Evolutionary conservation across 2,888 invertebrate species (phyloP).

Genomic region (Athalia rosae): DNA sequence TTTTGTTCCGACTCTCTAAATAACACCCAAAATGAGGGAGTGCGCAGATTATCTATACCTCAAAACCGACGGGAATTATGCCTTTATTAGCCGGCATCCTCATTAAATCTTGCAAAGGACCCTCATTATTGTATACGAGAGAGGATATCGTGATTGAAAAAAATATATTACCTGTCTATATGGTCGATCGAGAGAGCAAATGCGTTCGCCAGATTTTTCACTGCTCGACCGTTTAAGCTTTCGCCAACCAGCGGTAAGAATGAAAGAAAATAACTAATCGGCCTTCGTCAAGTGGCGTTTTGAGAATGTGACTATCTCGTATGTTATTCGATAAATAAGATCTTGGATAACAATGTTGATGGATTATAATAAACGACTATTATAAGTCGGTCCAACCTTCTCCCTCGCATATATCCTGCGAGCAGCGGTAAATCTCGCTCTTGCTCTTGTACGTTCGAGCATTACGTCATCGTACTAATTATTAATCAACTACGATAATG

Average conservation of each 20-base stretch:
- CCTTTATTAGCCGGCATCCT: conserved; percentile 24
- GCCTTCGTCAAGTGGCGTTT: too few relatives aligned
- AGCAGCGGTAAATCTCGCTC: conserved; percentile 62
- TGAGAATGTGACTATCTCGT: neutral
- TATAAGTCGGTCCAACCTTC: conserved; percentile 67
- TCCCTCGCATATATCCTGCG: conserved; percentile 68
- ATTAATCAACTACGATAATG: conserved; percentile 71
- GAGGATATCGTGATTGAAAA: neutral
- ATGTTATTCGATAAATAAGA: conserved; percentile 54
- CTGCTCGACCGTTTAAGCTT: too few relatives aligned
- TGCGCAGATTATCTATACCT: neutral
- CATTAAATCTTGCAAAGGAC: conserved; percentile 18
- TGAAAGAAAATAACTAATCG: too few relatives aligned
- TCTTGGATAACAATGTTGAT: conserved; percentile 68
- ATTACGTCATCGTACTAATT: conserved; percentile 69
- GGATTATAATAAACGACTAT: conserved; percentile 62
- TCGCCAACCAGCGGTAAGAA: too few relatives aligned
- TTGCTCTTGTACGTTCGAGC: conserved; percentile 68
- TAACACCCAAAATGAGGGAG: neutral
- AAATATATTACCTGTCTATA: neutral
- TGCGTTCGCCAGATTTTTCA: too few relatives aligned
- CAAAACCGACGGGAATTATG: conserved; percentile 16
- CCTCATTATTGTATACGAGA: neutral
- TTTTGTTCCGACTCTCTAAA: neutral
- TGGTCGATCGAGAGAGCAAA: too few relatives aligned